Base-by-base conservation (phyloP, 2,888 invertebrate species). In the Hirtodrosophila histrioides region DNA sequence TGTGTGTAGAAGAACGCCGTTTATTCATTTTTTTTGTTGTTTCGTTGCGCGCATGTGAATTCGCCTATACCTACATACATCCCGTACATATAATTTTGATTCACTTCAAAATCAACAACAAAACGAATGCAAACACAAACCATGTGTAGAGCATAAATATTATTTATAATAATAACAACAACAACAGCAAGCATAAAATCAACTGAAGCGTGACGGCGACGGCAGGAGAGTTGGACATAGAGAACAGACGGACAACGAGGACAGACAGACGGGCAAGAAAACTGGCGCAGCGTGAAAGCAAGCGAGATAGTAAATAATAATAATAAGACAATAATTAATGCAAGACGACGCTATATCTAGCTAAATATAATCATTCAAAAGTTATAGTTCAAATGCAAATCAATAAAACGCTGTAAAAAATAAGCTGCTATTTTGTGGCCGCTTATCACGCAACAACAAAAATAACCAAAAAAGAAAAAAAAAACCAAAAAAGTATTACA, bases 161-260 rank as follows among this genome's bases (percentile, higher is more conserved):
- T 55, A 55, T 39, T 23, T 48, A 39, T 37, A 37, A 37, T 23
- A 43, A 43, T 17, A 60, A 55, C 44, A 36, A 50, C 17, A 50
- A 41, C 7, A 29, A 48, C 17, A 12, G 4, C 6, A 43, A 24
- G 40, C 60, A 68, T 57, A 48, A 70, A 64, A 64, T 24, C 61
- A 70, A 78, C 82, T 78, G 82, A 81, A 78, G 82, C 78, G 82
- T 60, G 49, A 68, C 81, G 53, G 66, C 40, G 11, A 43, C 57
- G 54, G 48, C 55, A 72, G 40, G 45, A 55, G 41, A 43, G 29
- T 27, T 37, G n/a, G 35, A 39, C 50, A 23, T 56, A 50, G 31
- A 31, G 37, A 51, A 68, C 48, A 33, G 74, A 56, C 55, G 23
- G 55, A 57, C 63, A 37, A 6, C 27, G 45, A 64, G 23, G 36